Evolutionary conservation across 2,888 invertebrate species (phyloP), one percentile per base, ranked within the genome.

Genomic region (Sicus ferrugineus): DNA sequence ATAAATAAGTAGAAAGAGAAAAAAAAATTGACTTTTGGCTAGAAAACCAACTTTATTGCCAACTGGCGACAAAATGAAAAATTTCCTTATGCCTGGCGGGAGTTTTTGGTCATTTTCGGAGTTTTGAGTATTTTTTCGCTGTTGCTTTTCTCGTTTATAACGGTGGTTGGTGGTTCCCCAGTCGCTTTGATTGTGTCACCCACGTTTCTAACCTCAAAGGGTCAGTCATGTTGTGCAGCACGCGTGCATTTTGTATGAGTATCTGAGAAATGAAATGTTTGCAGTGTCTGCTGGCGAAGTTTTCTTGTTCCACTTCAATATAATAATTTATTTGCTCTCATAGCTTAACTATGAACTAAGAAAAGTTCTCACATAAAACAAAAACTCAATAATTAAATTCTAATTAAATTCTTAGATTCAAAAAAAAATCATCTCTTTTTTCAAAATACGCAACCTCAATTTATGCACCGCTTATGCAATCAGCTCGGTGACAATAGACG

Each of bases 161-260:
- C n/a, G 9, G 3, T 46, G 46, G 46, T 46, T 46, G 19, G n/a
- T n/a, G n/a, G n/a, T n/a, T 19, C 46, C 19, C 4, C 46, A 19
- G 38, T 34, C 31, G 63, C 16, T 63, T 46, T 54, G 67, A 46
- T 48, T 67, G 59, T 59, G 58, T 67, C 58, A 48, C 67, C 67
- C 67, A 67, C 67, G 67, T 59, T 59, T 67, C 19, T 59, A 59
- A 67, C 67, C 67, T 59, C 65, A 54, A 67, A 67, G 67, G 67
- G 67, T 67, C 67, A 59, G 67, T 67, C 67, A 59, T 26, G 48
- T 16, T 21, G 58, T 31, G 34, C 31, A 65, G 54, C 52, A 65
- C 52, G 59, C 46, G 59, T 59, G 58, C 48, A 23, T 54, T 6
- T 3, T 14, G 28, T 54, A 26, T 26, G 23, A 46, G 14, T 14